Evolutionary conservation across 2,888 invertebrate genomes (phyloP), one percentile per base, ranked within the genome.

Genomic region (Tachystola acroxantha): DNA sequence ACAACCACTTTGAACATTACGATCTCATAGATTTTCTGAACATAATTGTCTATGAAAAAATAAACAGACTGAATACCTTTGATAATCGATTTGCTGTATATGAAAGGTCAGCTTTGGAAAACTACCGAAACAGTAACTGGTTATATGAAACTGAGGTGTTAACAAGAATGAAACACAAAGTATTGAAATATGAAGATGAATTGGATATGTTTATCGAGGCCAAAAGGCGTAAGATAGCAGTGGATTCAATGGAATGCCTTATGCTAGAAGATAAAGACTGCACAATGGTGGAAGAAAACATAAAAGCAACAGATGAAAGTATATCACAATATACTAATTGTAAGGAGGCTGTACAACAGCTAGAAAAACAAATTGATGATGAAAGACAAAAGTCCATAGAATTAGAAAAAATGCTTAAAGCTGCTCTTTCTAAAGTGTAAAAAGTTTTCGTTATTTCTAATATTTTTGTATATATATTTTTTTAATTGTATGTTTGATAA

Each of bases 111-210:
- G 75, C 77, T 32, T 62, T 92, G 37, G 77, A 85, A 41, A 72
- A 87, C 32, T 91, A 88, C 57, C 68, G 82, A 13, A 82, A 73
- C 39, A 69, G 78, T 10, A 78, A 89, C 25, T 92, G 92, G 92
- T 88, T 91, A 72, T 91, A 90, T 58, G 66, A 77, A 43, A 50
- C 62, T 19, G 64, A 69, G 29, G 47, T 67, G 26, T 45, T 84
- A 14, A 50, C 59, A 28, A 69, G 64, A 40, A 58, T 77, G 22
- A 82, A 85, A 57, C 77, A 80, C 43, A 80, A 72, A 60, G 62
- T 63, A n/a, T 43, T 72, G 24, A 70, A 75, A 9, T 65, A 59
- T 50, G 69, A 75, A 40, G 82, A 84, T 59, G 77, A 78, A 30
- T 37, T 86, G 40, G 80, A 81, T 57, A 56, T 46, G 34, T 69